Evolutionary conservation across 1,140 invertebrate genomes (phyloP), one percentile per base, ranked within the genome.

Genomic region (Apolygus lucorum): DNA sequence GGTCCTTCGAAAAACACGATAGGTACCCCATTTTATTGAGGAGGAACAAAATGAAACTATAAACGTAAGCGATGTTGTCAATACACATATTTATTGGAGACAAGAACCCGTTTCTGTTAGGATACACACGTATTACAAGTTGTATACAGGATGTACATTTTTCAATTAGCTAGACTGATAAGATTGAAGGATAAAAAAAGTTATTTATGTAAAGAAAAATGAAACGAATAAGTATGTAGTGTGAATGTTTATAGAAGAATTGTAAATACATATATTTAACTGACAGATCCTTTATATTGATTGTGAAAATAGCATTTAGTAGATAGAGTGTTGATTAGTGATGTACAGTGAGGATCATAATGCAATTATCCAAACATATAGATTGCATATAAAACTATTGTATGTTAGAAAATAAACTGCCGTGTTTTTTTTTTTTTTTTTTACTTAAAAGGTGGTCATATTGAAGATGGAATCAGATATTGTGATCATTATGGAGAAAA

Each of bases 231-330:
- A 62, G 42, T 28, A 59, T 42, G 68, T 65, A 65, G 68, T 52
- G 54, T 70, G 68, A 70, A 42, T 70, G 69, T 70, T 63, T 59
- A 67, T 70, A 67, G 65, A 67, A 67, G 64, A 59, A 49, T 17
- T 70, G 65, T 70, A 70, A 54, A 70, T 70, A 70, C 28, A 67
- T 66, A 28, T 70, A 70, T 70, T 49, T 70, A 70, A 70, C 42
- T 67, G 52, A 67, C 52, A 70, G 29, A 29, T 63, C 68, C 62
- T 69, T 64, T 69, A 69, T 69, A 69, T 59, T 59, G 52, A 68
- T 69, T 69, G 68, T 69, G 68, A 69, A 34, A 69, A 42, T 69
- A 69, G 68, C 29, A 34, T 65, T 69, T 69, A 69, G 68, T 64
- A 28, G n/a, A 49, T 65, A 69, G 52, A 28, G 67, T 52, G 27